Conservation (phyloP, 2,113 vertebrate genomes). For the Gobiocypris rarus region DNA sequence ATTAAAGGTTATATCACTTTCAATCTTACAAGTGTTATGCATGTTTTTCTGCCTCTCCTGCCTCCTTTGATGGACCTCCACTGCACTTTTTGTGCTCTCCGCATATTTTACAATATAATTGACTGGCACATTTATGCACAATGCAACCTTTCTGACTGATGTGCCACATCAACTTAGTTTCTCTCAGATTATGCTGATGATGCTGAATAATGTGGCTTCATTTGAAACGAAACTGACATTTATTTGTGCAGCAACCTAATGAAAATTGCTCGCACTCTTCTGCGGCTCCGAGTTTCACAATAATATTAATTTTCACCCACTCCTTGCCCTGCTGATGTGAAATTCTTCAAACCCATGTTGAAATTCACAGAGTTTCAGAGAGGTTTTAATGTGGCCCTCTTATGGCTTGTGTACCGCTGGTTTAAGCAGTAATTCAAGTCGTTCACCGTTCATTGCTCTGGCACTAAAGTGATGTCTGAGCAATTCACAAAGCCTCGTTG, state of each 20-base stretch:
- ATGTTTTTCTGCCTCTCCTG: background rate
- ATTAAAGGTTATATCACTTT: background rate
- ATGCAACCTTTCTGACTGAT: background rate
- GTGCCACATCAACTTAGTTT: background rate
- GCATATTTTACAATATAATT: background rate
- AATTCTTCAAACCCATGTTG: background rate
- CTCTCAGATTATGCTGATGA: constrained; percentile 15
- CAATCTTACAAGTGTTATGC: background rate
- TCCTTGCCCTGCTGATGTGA: background rate
- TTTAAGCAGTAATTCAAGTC: background rate
- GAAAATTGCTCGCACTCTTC: background rate
- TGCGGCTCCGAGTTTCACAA: background rate
- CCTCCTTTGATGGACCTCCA: background rate
- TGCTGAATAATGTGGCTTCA: background rate
- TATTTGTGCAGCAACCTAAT: background rate
- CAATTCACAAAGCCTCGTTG: background rate
- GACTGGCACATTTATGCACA: background rate
- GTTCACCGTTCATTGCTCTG: background rate
- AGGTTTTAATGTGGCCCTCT: background rate
- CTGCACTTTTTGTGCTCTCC: background rate
- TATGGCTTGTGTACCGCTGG: background rate
- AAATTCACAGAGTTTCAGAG: background rate
- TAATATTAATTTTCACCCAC: background rate
- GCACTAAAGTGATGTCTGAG: background rate
- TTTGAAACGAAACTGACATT: constrained; percentile 10